phyloP scores from a whole-genome alignment of 2,113 vertebrate species.

The Carassius carassius region DNA sequence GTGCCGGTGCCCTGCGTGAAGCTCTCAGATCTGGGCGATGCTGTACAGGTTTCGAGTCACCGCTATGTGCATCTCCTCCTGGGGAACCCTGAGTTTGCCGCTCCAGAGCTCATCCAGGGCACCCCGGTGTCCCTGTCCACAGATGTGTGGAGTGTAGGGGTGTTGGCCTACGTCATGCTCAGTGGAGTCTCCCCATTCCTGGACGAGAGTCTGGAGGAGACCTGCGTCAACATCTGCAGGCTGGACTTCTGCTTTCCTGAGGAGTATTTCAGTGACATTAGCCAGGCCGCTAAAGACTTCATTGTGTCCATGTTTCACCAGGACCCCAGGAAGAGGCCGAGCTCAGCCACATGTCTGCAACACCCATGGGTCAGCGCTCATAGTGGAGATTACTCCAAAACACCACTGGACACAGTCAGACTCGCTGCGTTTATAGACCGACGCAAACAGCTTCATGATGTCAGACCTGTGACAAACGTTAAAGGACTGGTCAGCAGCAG shows the following conservation, averaged over 20 bases:
- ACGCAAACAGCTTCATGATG: constrained; percentile 89
- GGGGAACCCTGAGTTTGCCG: constrained; percentile 94
- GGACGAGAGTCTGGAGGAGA: constrained; percentile 96
- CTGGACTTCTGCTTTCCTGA: constrained; percentile 96
- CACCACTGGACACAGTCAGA: constrained; percentile 89
- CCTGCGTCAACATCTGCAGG: constrained; percentile 93
- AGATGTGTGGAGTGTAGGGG: constrained; percentile 93
- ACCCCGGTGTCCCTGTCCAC: constrained; percentile 88
- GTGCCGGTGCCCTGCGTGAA: constrained; percentile 87
- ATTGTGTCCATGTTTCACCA: constrained; percentile 86
- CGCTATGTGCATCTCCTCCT: constrained; percentile 91
- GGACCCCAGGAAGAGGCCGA: constrained; percentile 88
- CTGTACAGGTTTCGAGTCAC: constrained; percentile 90
- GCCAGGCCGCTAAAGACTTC: constrained; percentile 91
- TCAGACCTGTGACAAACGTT: constrained; percentile 84
- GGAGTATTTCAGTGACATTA: constrained; percentile 88
- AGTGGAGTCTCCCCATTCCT: constrained; percentile 96
- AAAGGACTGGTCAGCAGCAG: constrained; percentile 85
- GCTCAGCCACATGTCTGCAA: constrained; percentile 87
- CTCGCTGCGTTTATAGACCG: constrained; percentile 91
- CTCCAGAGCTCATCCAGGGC: constrained; percentile 94
- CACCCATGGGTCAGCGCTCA: constrained; percentile 91
- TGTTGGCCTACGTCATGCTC: constrained; percentile 91
- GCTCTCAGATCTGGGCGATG: constrained; percentile 92
- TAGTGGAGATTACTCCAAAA: constrained; percentile 87